Evolutionary conservation across 1,140 invertebrate species (phyloP).

Genomic region (Drosophila santomea): DNA sequence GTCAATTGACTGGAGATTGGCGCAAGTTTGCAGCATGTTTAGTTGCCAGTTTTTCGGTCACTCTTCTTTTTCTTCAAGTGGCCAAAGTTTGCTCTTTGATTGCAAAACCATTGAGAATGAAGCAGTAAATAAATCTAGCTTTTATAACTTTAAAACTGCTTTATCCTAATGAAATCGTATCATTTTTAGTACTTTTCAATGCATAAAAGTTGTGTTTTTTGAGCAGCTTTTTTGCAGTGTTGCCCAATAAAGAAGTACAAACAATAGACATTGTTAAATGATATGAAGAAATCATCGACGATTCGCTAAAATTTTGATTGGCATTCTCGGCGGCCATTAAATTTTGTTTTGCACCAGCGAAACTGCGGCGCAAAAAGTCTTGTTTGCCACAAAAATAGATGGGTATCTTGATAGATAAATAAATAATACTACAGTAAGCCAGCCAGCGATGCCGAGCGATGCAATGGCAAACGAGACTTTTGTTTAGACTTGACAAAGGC

Average conservation of each 20-base stretch:
- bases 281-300: conserved; percentile 22
- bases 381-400: conserved; percentile 32
- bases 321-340: conserved; percentile 23
- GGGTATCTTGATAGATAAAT: conserved; percentile 41
- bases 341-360: conserved; percentile 26
- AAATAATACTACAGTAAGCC: conserved; percentile 47
- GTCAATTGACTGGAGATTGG: conserved; percentile 61
- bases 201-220: too few relatives aligned
- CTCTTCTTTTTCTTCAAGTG: conserved; percentile 3
- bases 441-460: conserved; percentile 5
- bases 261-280: conserved; percentile 30
- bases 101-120: conserved; percentile 29
- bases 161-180: too few relatives aligned
- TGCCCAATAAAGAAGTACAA: conserved; percentile 7
- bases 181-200: too few relatives aligned
- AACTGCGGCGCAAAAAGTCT: conserved; percentile 47
- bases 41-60: conserved; percentile 23
- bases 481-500: conserved; percentile 54
- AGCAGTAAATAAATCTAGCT: conserved; percentile 15
- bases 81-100: conserved; percentile 23
- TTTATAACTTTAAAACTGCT: too few relatives aligned
- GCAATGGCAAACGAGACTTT: conserved; percentile 29
- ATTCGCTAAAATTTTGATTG: conserved; percentile 42
- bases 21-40: conserved; percentile 49
- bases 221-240: background rate